Conservation (phyloP, 2,888 invertebrate genomes). For the Agriotes lineatus region DNA sequence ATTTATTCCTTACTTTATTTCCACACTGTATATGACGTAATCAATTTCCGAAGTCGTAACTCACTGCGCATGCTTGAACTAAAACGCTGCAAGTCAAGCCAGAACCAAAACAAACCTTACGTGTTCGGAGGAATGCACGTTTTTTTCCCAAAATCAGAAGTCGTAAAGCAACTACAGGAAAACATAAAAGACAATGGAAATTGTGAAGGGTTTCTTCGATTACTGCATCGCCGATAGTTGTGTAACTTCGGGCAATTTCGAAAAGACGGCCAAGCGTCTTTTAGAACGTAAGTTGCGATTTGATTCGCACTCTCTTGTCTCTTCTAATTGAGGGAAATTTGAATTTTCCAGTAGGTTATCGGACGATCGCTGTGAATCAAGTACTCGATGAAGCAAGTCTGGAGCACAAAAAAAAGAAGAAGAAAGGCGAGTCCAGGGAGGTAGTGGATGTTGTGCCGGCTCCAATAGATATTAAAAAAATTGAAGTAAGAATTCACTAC, state of each 20-base stretch:
- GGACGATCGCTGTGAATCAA: conserved; percentile 81
- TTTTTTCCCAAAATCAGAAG: no score
- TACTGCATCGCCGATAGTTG: conserved; percentile 65
- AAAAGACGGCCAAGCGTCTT: conserved; percentile 53
- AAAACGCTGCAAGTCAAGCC: no score
- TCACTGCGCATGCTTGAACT: no score
- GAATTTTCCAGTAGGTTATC: conserved; percentile 76
- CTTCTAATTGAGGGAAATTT: no score
- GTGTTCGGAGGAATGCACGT: no score
- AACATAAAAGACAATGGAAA: conserved; percentile 56
- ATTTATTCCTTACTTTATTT: no score
- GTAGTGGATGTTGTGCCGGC: conserved; percentile 71
- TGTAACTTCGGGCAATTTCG: conserved; percentile 51
- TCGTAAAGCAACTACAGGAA: no score
- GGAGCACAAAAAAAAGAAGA: conserved; percentile 75
- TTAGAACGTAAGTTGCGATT: conserved; percentile 61
- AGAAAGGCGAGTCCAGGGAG: conserved; percentile 71
- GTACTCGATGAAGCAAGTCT: conserved; percentile 71
- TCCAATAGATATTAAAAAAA: conserved; percentile 61
- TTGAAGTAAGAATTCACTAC: no score
- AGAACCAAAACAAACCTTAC: no score
- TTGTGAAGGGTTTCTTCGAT: conserved; percentile 67
- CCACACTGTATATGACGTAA: no score
- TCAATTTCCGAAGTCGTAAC: no score
- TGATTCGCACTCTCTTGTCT: no score